These are phyloP conservation scores for Corticium candelabrum DNA, from an alignment of 37 sponge, comb jelly and placozoan genomes.

Conservation along the genomic window DNA sequence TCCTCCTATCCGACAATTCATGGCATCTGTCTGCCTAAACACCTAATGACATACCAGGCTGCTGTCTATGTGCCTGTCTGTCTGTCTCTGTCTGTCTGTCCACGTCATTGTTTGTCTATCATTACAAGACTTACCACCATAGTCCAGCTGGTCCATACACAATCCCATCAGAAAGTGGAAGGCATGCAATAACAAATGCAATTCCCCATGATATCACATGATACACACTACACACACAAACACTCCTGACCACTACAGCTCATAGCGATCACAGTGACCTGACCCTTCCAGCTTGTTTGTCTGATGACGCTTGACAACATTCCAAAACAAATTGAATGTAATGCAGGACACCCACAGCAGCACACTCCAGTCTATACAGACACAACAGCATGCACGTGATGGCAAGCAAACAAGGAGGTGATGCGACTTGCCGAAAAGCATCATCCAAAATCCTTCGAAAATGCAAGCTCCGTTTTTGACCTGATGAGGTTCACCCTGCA, in stretches of 20 bases:
- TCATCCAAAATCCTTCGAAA: constrained; percentile 41
- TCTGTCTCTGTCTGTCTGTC: too few relatives aligned
- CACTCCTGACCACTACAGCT: background rate
- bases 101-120: too few relatives aligned
- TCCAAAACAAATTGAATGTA: constrained; percentile 46
- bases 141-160: constrained; percentile 68
- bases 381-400: too few relatives aligned
- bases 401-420: too few relatives aligned
- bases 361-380: constrained; percentile 47
- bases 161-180: constrained; percentile 36
- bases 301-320: constrained; percentile 21
- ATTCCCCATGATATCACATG: constrained; percentile 27
- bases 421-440: constrained; percentile 36
- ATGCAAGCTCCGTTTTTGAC: constrained; percentile 10
- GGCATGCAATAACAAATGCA: constrained; percentile 27
- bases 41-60: too few relatives aligned
- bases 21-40: too few relatives aligned
- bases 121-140: constrained; percentile 48
- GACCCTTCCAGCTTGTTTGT: constrained; percentile 20
- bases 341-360: constrained; percentile 60
- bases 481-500: constrained; percentile 1
- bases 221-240: constrained; percentile 25
- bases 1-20: too few relatives aligned
- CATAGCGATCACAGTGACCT: background rate
- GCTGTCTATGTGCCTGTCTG: too few relatives aligned